Evolutionary conservation across 2,888 invertebrate species (phyloP), one percentile per base, ranked within the genome.

Genomic region (Frankliniella intonsa): DNA sequence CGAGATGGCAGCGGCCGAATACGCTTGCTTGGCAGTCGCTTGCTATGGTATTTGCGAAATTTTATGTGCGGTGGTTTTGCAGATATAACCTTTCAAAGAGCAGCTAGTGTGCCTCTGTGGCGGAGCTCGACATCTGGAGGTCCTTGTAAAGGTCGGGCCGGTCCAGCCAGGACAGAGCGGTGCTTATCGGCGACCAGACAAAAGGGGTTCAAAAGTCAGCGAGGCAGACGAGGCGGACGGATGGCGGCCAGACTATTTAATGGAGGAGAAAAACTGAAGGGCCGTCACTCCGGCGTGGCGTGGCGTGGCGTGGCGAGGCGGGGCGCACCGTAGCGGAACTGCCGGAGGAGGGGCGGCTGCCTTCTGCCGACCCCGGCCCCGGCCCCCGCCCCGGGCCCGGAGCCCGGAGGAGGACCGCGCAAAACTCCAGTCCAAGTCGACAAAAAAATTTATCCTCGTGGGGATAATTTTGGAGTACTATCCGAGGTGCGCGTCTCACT

Each of bases 181-280:
- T 55, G 55, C 17, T 55, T 55, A 55, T 11, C 55, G 55, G 17
- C 55, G 11, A 38, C 38, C 38, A 38, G 38, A 38, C 38, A 38
- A 38, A 11, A 14, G 55, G 55, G 17, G 55, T 17, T 55, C 55
- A 55, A 55, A 55, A 55, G 14, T 11, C 55, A 8, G 14, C 55
- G 11, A 55, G 11, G 69, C 69, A 22, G 69, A 22, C n/a, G 19
- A 7, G 62, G 7, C 62, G n/a, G 69, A 69, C 69, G 69, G 69
- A 76, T 76, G 69, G 69, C 69, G 11, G 69, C 69, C 69, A 76
- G 69, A 76, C 69, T 76, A 76, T 76, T 76, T 76, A 76, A 76
- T 76, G 69, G 69, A n/a, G 69, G 69, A 76, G 69, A 76, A 76
- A 76, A 76, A 76, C 69, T 69, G 55, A 55, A 12, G 17, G 62